These are phyloP conservation scores for Passer montanus DNA, from an alignment of 2,113 vertebrate species.

Conservation along the genomic window DNA sequence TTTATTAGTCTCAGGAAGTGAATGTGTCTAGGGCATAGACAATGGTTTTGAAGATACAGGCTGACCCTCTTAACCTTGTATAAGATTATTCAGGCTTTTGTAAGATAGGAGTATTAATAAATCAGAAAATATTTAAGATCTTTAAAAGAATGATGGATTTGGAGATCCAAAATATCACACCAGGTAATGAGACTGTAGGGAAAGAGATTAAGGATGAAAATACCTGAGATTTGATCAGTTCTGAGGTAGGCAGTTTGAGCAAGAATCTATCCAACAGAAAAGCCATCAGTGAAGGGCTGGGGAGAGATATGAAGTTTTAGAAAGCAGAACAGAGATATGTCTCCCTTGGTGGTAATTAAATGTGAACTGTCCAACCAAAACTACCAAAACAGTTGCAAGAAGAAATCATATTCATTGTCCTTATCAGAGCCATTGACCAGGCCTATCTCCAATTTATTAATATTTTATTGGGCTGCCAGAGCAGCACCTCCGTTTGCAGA, in stretches of 20 bases:
- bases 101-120: slow-evolving; percentile 21
- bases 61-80: not conserved
- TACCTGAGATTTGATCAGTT: not conserved
- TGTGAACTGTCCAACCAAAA: not conserved
- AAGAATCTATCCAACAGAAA: not conserved
- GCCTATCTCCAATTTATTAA: not conserved
- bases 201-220: not conserved
- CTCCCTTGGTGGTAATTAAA: not conserved
- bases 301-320: not conserved
- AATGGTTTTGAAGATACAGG: not conserved
- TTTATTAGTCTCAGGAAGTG: not conserved
- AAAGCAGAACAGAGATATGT: not conserved
- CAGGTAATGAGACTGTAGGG: not conserved
- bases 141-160: not conserved
- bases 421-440: not conserved
- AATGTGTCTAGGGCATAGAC: not conserved
- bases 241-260: not conserved
- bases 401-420: not conserved
- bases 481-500: not conserved
- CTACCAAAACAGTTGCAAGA: not conserved
- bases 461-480: not conserved
- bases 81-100: not conserved
- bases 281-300: accelerated
- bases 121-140: not conserved
- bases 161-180: not conserved